Conservation (phyloP, 2,888 invertebrate genomes). For the Lepidochitona cinerea region DNA sequence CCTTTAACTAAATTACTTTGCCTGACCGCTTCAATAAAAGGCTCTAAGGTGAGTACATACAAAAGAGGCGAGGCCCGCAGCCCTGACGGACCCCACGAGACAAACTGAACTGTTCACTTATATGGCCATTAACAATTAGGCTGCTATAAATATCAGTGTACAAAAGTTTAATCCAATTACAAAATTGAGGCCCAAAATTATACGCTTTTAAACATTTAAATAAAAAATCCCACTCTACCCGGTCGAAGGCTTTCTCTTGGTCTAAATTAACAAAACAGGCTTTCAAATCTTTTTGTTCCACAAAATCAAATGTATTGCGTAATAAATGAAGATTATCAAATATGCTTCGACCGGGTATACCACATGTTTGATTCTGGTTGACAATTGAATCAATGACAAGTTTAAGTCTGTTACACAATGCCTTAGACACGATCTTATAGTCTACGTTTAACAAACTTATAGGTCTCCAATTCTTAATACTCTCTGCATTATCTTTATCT, state of each 20-base stretch:
- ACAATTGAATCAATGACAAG: not conserved
- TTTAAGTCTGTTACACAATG: not conserved
- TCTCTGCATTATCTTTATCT: not conserved
- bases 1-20: constrained; percentile 5
- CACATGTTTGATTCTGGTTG: not conserved
- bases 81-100: not conserved
- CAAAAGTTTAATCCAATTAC: constrained; percentile 23
- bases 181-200: not conserved
- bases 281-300: not conserved
- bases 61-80: too few relatives aligned
- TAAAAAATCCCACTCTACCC: too few relatives aligned
- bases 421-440: not conserved
- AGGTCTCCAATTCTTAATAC: not conserved
- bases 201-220: too few relatives aligned
- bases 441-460: not conserved
- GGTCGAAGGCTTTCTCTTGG: too few relatives aligned
- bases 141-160: constrained; percentile 6
- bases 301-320: not conserved
- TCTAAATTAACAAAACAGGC: not conserved
- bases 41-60: too few relatives aligned
- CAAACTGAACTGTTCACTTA: not conserved
- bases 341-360: not conserved
- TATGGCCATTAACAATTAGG: not conserved
- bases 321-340: not conserved
- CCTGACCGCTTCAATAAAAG: not conserved